phyloP scores from a whole-genome alignment of 1,140 invertebrate genomes.

The Calliopsis andreniformis region DNA sequence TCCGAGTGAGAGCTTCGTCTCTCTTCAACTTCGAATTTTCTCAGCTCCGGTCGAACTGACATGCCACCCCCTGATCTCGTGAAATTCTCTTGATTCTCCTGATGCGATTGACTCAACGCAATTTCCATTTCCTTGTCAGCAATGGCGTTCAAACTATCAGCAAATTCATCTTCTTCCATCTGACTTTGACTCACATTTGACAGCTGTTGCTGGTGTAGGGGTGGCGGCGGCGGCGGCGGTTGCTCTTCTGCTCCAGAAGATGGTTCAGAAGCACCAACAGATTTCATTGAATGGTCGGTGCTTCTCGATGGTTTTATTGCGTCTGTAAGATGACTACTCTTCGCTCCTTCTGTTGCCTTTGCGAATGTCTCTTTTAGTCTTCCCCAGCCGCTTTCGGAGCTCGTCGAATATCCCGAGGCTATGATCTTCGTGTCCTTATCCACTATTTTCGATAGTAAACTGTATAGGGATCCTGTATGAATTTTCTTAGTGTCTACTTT shows the following conservation, averaged over 20 bases:
- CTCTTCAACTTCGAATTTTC: not conserved
- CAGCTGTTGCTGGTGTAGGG: not conserved
- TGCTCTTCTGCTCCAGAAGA: too few species aligned
- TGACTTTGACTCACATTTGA: not conserved
- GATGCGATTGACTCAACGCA: not conserved
- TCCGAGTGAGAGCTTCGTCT: not conserved
- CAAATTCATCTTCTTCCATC: not conserved
- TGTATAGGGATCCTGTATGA: not conserved
- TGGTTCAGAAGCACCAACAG: too few species aligned
- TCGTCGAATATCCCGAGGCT: not conserved
- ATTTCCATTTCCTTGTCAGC: constrained; percentile 20
- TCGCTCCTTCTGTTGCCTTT: not conserved
- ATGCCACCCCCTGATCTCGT: not conserved
- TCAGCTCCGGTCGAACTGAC: not conserved
- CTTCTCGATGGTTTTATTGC: not conserved
- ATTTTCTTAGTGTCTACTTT: constrained; percentile 29
- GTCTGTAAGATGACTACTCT: not conserved
- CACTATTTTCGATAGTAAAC: not conserved
- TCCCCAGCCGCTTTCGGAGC: not conserved
- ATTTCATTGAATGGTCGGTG: too few species aligned
- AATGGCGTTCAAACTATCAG: not conserved
- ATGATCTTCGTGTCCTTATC: fast-evolving
- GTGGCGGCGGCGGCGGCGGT: too few species aligned
- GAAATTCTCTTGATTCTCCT: not conserved
- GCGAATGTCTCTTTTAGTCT: not conserved